Evolutionary conservation across 1,140 invertebrate genomes (phyloP), one percentile per base, ranked within the genome.

Genomic region (Sweltsa coloradensis): DNA sequence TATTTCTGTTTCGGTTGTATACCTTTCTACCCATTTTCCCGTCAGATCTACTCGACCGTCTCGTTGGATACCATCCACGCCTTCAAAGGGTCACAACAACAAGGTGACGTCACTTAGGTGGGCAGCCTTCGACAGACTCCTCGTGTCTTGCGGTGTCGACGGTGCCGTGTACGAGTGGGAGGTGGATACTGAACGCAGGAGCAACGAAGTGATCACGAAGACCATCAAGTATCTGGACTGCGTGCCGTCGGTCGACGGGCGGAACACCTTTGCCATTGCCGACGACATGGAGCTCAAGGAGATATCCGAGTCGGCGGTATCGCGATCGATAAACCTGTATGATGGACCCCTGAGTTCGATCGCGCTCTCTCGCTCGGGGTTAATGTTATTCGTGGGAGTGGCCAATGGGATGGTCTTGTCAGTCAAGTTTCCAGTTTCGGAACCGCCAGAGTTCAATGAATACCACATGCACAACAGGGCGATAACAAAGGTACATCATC

Each of bases 81-180:
- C 48, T 57, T 74, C 27, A 75, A 72, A 55, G 72, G 72, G 37
- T n/a, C 72, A 75, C 54, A 71, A 67, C 54, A 68, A 66, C 24
- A 70, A 67, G 53, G 45, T 47, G n/a, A n/a, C 53, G 13, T 57
- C 60, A 27, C 60, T 94, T n/a, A 70, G 78, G 3, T 95, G 89
- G 89, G 79, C 79, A 1, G 64, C 70, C 11, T 78, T 79, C 52
- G 88, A 93, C 63, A 71, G 74, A 39, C 82, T 75, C 51, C 56
- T 93, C 9, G 73, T 87, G 3, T 86, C 85, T 0, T 86, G 83
- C 60, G 89, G 88, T 0, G 71, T 70, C 2, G 89, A 94, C 58
- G 91, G 90, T 2, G 86, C 87, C 3, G 77, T 94, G 24, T 95
- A 94, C 60, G 84, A 92, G 63, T 96, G 90, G 90, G 81, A 89